phyloP scores from a whole-genome alignment of 2,113 vertebrate species.

The Cephalopterus ornatus region DNA sequence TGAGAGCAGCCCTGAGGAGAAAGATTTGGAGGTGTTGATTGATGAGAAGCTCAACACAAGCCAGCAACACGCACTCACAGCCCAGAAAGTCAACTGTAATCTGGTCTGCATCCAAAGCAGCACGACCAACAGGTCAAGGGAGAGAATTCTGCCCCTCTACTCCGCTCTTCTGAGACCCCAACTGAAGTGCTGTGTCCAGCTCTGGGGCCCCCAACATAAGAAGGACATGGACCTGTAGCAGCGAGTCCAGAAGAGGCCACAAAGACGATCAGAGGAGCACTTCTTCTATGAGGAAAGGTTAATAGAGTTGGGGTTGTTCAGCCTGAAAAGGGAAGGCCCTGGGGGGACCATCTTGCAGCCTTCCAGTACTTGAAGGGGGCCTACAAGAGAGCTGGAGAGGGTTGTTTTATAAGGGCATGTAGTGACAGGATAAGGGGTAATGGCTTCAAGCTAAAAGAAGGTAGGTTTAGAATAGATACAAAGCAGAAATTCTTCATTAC shows the following conservation, averaged over 20 bases:
- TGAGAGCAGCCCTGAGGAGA: not conserved
- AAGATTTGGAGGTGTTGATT: not conserved
- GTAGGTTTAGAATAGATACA: not conserved
- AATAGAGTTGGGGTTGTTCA: not conserved
- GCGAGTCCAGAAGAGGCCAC: accelerated
- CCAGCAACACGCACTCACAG: not conserved
- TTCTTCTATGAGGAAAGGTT: not conserved
- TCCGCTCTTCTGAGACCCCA: not conserved
- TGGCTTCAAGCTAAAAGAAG: not conserved
- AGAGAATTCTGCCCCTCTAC: not conserved
- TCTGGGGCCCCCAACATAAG: not conserved
- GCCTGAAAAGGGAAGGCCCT: not conserved
- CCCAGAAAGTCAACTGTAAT: not conserved
- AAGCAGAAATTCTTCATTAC: not conserved
- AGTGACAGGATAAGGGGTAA: not conserved
- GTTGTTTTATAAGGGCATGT: not conserved
- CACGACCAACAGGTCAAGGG: accelerated
- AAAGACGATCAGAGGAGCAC: not conserved
- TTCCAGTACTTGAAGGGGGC: not conserved
- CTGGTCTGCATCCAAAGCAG: not conserved
- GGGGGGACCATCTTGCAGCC: not conserved
- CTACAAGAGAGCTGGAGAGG: not conserved
- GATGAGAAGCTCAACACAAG: not conserved
- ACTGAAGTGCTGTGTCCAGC: not conserved
- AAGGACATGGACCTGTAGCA: not conserved